phyloP scores from a whole-genome alignment of 2,888 invertebrate genomes.

The Drosophila putrida region DNA sequence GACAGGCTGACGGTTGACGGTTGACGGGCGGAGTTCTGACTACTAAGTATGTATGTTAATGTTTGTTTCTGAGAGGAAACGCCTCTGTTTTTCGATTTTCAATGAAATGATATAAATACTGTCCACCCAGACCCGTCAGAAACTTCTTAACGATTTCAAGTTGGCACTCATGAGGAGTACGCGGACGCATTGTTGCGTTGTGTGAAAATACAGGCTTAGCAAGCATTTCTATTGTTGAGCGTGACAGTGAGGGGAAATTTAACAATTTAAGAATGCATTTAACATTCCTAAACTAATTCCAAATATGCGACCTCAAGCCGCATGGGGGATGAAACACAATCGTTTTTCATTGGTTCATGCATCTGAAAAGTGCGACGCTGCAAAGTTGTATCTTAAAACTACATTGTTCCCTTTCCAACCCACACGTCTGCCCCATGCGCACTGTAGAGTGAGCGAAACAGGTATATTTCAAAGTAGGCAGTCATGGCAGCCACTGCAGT shows the following conservation, averaged over 20 bases:
- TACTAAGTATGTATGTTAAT: slow-evolving; percentile 3
- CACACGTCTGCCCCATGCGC: not conserved
- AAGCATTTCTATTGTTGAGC: slow-evolving; percentile 67
- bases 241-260: slow-evolving; percentile 64
- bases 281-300: slow-evolving; percentile 62
- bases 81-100: slow-evolving; percentile 30
- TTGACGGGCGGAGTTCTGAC: slow-evolving; percentile 11
- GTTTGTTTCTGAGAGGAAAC: slow-evolving; percentile 22
- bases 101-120: slow-evolving; percentile 40
- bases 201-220: slow-evolving; percentile 78
- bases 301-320: slow-evolving; percentile 47
- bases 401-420: slow-evolving; percentile 35
- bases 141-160: slow-evolving; percentile 54
- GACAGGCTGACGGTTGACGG: slow-evolving; percentile 10
- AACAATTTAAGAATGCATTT: slow-evolving; percentile 65
- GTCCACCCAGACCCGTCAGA: slow-evolving; percentile 42
- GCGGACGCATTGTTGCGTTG: slow-evolving; percentile 66
- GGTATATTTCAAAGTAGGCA: slow-evolving; percentile 35
- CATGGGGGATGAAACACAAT: slow-evolving; percentile 50
- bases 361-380: slow-evolving; percentile 25
- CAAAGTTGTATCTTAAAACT: slow-evolving; percentile 17
- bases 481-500: slow-evolving; percentile 35
- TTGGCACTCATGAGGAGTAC: slow-evolving; percentile 55
- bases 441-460: slow-evolving; percentile 40
- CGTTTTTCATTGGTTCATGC: slow-evolving; percentile 54